Evolutionary conservation across 2,888 invertebrate species (phyloP).

Genomic region (Drosophila demipolita): DNA sequence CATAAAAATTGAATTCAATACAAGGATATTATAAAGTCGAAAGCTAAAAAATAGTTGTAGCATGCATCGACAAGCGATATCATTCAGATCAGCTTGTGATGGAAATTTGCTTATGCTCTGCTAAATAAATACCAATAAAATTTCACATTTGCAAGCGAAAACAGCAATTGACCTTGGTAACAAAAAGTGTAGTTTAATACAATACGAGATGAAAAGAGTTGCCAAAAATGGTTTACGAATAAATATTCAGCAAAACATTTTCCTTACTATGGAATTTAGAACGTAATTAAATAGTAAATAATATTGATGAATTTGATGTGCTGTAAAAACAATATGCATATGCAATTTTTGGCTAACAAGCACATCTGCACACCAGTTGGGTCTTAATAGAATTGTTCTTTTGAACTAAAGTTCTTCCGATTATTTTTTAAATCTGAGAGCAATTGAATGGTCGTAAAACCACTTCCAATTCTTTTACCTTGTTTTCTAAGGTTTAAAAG

Average conservation of each 20-base stretch:
- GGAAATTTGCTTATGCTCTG: background rate
- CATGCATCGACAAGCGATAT: background rate
- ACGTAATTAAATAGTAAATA: background rate
- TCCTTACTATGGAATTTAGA: background rate
- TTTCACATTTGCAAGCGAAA: background rate
- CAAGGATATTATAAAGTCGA: background rate
- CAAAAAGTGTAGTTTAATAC: background rate
- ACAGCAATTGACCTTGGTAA: background rate
- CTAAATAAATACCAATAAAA: background rate
- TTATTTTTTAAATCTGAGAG: background rate
- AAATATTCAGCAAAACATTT: background rate
- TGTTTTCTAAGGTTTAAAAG: background rate
- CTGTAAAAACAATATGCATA: background rate
- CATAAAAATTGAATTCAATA: slow-evolving; percentile 41
- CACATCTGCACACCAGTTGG: background rate
- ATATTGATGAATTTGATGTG: background rate
- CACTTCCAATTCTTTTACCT: background rate
- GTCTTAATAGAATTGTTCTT: background rate
- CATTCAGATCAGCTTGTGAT: background rate
- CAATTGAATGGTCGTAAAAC: background rate
- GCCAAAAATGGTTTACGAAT: background rate
- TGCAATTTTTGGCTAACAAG: background rate
- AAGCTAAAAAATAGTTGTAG: background rate
- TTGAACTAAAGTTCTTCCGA: background rate
- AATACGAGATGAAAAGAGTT: background rate